Evolutionary conservation across 2,797 vertebrate species (phyloP).

Genomic region (Borostomias antarcticus): DNA sequence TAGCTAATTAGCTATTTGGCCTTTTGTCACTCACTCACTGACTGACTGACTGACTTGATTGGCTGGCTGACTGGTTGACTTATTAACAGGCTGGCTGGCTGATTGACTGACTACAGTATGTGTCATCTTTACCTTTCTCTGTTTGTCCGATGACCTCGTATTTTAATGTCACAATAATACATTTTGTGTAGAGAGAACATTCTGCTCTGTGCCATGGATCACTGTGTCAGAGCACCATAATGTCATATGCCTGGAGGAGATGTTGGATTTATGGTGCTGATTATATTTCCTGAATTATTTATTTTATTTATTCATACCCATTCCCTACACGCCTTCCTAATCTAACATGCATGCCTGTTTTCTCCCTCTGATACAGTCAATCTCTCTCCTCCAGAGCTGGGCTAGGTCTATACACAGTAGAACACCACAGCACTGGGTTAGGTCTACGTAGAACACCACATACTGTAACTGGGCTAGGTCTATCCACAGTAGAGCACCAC

Average conservation of each 20-base stretch:
- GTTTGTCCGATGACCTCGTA: not conserved
- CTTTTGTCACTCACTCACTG: no score
- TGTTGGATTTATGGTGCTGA: constrained; percentile 9
- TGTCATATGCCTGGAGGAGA: constrained; percentile 6
- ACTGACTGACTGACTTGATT: no score
- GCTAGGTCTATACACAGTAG: not conserved
- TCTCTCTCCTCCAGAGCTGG: not conserved
- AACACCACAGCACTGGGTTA: not conserved
- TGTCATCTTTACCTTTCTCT: no score
- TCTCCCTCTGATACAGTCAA: not conserved
- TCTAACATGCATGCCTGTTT: no score
- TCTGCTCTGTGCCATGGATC: not conserved
- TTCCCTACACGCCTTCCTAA: not conserved
- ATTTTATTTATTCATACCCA: not conserved
- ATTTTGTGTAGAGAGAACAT: not conserved
- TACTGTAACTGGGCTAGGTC: not conserved
- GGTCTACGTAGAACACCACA: not conserved
- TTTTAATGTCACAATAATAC: not conserved
- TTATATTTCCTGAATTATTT: not conserved
- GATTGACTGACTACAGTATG: no score
- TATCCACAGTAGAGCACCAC: not conserved
- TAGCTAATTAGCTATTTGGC: no score
- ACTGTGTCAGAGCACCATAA: constrained; percentile 7
- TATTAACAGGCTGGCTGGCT: no score
- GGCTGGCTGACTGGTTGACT: no score